Evolutionary conservation across 1,140 invertebrate genomes (phyloP), one percentile per base, ranked within the genome.

Genomic region (Phortica variegata): DNA sequence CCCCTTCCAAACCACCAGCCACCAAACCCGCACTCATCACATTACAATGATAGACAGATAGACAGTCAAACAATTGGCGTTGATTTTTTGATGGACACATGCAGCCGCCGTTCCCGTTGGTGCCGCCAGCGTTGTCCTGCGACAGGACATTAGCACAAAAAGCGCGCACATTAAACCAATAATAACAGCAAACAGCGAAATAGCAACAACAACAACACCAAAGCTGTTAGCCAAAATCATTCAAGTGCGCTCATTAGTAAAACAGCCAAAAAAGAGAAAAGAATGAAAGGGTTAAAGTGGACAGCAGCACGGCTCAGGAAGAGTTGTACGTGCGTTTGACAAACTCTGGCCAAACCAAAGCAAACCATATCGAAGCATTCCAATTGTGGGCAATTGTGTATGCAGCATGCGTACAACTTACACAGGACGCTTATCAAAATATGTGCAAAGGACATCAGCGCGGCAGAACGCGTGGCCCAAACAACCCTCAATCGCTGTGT

Each of bases 161-260:
- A 39, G 41, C 63, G 55, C 60, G 63, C 60, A 54, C 42, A 49
- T 49, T 48, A 52, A 55, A 46, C 52, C 60, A 54, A 57, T 55
- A 68, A 56, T 43, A 58, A n/a, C n/a, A n/a, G n/a, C n/a, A n/a
- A n/a, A n/a, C n/a, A n/a, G n/a, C n/a, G n/a, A n/a, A 45, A 34
- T 21, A 50, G 44, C 49, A 38, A 45, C 19, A 55, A 19, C 37
- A 8, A n/a, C 8, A 34, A 15, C 6, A 34, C 6, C 32, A 15
- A 15, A 6, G 32, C 4, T 8, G n/a, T 9, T 40, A 26, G 38
- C 38, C 31, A 34, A 56, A 65, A 45, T 55, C 58, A 57, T 47
- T 68, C 60, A 69, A 68, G 63, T 68, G 63, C 56, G 65, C 63
- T 63, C 63, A 69, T 68, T 68, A 69, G 60, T 59, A 47, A 46